Percentiles rank a stretch among this genome's conserved stretches.
These are phyloP conservation scores for Microtus richardsoni DNA, from an alignment of 2,113 vertebrate species.

Conservation along the genomic window DNA sequence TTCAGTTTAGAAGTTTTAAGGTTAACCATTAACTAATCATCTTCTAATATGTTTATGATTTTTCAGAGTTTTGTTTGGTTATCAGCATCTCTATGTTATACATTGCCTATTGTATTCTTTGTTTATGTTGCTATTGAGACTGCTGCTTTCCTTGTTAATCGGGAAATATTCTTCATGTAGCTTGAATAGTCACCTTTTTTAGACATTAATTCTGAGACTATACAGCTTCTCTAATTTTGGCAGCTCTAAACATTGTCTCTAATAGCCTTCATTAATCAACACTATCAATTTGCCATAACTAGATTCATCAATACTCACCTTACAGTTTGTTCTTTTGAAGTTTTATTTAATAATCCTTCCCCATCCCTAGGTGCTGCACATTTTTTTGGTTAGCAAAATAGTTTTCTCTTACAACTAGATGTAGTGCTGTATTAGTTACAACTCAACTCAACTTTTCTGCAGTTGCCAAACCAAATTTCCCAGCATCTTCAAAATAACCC, in stretches of 20 bases:
- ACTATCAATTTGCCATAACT: not conserved
- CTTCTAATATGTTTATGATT: not conserved
- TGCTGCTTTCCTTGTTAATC: not conserved
- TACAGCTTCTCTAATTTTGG: not conserved
- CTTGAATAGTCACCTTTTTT: not conserved
- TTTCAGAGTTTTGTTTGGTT: not conserved
- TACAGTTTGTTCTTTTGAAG: not conserved
- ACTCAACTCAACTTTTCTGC: not conserved
- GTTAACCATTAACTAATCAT: not conserved
- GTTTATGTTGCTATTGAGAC: not conserved
- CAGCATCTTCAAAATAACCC: not conserved
- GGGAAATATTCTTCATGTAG: not conserved
- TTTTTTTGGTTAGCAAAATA: not conserved
- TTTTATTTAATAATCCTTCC: not conserved
- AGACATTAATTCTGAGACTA: not conserved
- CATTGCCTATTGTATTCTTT: not conserved
- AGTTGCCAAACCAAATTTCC: not conserved
- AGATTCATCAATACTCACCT: slow-evolving; percentile 7
- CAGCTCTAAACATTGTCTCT: not conserved
- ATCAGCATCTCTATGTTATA: not conserved
- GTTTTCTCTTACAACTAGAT: not conserved
- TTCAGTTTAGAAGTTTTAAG: not conserved
- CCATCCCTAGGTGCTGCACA: not conserved
- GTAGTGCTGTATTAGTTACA: not conserved
- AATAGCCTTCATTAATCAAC: slow-evolving; percentile 1